Conservation (phyloP, 2,888 invertebrate species). For the Heterodera filipjevi region DNA sequence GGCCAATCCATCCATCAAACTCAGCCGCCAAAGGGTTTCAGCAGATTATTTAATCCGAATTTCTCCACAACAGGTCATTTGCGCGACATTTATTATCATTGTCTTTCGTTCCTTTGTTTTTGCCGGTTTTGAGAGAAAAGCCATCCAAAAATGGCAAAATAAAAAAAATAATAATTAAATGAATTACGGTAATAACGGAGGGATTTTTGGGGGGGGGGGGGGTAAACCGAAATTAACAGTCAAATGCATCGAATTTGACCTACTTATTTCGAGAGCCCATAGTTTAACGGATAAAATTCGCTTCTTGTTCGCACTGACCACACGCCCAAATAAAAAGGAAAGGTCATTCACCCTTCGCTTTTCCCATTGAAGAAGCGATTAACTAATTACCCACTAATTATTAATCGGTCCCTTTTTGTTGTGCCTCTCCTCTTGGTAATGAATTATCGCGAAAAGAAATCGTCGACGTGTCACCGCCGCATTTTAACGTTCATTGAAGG, state of each 20-base stretch:
- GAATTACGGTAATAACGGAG: background rate
- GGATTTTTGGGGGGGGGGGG: background rate
- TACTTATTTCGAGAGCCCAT: background rate
- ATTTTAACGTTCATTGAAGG: background rate
- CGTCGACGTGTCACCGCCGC: background rate
- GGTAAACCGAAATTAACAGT: background rate
- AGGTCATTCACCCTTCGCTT: background rate
- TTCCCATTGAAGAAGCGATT: background rate
- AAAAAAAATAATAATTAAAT: background rate
- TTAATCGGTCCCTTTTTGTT: background rate
- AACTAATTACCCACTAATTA: background rate
- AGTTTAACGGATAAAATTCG: background rate
- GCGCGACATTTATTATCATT: constrained; percentile 1
- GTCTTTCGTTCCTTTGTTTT: background rate
- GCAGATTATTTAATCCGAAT: constrained; percentile 10
- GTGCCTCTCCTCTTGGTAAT: background rate
- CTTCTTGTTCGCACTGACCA: background rate
- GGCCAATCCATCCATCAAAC: background rate
- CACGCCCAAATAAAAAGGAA: background rate
- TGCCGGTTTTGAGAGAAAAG: background rate
- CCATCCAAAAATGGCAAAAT: background rate
- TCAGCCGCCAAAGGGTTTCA: constrained; percentile 7
- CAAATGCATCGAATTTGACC: background rate
- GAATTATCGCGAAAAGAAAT: background rate
- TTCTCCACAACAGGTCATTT: constrained; percentile 12